phyloP scores from a whole-genome alignment of 2,888 invertebrate genomes.

The Lepidochrysops patricia region DNA sequence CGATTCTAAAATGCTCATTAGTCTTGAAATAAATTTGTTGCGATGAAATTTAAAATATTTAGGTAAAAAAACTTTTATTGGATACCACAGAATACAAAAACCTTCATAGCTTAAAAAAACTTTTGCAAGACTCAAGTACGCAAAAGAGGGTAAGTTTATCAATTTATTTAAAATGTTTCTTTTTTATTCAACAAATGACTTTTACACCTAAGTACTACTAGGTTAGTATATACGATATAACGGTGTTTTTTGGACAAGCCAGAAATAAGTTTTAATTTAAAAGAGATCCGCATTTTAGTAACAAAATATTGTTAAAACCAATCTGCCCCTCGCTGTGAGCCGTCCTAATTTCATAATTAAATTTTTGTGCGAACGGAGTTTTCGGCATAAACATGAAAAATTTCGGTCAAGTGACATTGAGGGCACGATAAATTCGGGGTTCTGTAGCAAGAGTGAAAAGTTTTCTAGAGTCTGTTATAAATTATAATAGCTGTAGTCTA shows the following conservation, averaged over 20 bases:
- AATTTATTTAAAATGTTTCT: no score
- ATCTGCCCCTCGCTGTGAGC: neutral
- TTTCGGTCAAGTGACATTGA: neutral
- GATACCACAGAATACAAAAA: no score
- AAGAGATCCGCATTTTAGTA: neutral
- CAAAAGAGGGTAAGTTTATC: no score
- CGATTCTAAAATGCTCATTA: no score
- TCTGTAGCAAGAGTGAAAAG: neutral
- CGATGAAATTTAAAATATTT: no score
- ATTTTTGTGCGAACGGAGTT: neutral
- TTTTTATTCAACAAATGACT: no score
- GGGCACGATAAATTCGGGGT: neutral
- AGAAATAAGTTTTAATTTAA: neutral
- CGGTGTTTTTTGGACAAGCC: neutral
- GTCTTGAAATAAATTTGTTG: no score
- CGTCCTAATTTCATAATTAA: conserved; percentile 3
- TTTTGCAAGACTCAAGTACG: no score
- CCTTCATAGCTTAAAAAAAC: no score
- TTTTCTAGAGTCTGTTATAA: neutral
- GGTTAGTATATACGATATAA: neutral
- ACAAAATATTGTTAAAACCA: conserved; percentile 2
- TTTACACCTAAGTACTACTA: no score
- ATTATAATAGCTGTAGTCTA: no score
- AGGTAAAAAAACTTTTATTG: no score
- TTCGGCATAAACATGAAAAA: neutral